phyloP scores from a whole-genome alignment of 2,113 vertebrate species.

The Diadophis punctatus region DNA sequence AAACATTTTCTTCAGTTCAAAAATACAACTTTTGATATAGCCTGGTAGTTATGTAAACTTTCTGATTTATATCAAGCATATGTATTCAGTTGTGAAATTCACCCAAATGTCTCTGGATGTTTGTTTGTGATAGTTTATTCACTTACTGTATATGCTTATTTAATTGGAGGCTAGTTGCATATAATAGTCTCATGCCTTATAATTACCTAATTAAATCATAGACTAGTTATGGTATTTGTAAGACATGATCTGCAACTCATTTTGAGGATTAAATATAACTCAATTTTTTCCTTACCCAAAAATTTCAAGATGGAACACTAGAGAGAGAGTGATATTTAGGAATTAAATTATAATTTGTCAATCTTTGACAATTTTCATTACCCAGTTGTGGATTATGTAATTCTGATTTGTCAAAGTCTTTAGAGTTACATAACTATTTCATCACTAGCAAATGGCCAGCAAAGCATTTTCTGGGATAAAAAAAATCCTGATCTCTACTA shows the following conservation, averaged over 20 bases:
- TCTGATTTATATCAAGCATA: not conserved
- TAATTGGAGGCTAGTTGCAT: not conserved
- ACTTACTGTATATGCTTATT: not conserved
- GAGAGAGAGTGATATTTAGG: too few species aligned
- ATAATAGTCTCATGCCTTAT: not conserved
- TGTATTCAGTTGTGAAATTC: not conserved
- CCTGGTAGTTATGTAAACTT: not conserved
- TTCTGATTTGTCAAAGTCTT: not conserved
- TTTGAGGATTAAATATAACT: too few species aligned
- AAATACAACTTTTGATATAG: not conserved
- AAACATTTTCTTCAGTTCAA: not conserved
- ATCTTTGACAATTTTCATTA: not conserved
- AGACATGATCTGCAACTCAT: too few species aligned
- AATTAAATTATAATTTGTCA: too few species aligned
- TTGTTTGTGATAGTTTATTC: not conserved
- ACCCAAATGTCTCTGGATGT: not conserved
- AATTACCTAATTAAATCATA: not conserved
- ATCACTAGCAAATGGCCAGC: not conserved
- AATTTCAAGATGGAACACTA: too few species aligned
- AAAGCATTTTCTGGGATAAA: not conserved
- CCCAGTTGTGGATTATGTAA: not conserved
- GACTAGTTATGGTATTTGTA: not conserved
- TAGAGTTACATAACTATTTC: not conserved
- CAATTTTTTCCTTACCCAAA: too few species aligned
- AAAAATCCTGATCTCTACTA: not conserved